Evolutionary conservation across 2,113 vertebrate species (phyloP), one percentile per base, ranked within the genome.

Genomic region (Choloepus hoffmanni): DNA sequence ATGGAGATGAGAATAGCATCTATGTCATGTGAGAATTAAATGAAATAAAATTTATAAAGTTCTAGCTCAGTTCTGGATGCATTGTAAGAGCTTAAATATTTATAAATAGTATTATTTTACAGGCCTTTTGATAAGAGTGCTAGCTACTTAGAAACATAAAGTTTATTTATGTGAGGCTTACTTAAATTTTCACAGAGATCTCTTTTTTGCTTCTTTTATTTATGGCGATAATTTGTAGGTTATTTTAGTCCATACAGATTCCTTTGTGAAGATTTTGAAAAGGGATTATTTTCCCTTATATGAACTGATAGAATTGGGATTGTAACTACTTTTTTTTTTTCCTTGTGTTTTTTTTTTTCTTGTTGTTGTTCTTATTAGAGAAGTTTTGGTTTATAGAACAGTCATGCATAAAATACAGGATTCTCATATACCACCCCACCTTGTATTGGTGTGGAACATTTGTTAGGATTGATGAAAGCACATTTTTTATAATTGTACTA

Each of bases 181-280:
- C 81, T 82, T 60, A 94, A 70, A 28, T 81, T 90, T 93, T 92
- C 58, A 89, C 65, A 30, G 72, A 90, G 78, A 85, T 58, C 36
- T 55, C 63, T 77, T 2, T 81, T 70, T 77, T 73, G 48, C 36
- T 83, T 72, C 30, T 28, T 96, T 53, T 76, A 53, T 68, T 95
- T 85, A 53, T 72, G 63, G 77, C 33, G 89, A 13, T 89, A 72
- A 84, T 79, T 53, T 85, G 0, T 68, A 30, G 62, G 11, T 76
- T 79, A 50, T 48, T 95, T 87, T 83, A 96, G 60, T 65, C 50
- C 4, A 5, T 26, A 40, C 16, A 77, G 78, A n/a, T 65, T 95
- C 18, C 24, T 94, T 40, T 89, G 45, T 28, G 72, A 73, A 78
- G 65, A 53, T 30, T 81, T 95, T 85, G 81, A 18, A 60, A 91